Conservation (phyloP, 2,888 invertebrate species). For the Elmis aenea region DNA sequence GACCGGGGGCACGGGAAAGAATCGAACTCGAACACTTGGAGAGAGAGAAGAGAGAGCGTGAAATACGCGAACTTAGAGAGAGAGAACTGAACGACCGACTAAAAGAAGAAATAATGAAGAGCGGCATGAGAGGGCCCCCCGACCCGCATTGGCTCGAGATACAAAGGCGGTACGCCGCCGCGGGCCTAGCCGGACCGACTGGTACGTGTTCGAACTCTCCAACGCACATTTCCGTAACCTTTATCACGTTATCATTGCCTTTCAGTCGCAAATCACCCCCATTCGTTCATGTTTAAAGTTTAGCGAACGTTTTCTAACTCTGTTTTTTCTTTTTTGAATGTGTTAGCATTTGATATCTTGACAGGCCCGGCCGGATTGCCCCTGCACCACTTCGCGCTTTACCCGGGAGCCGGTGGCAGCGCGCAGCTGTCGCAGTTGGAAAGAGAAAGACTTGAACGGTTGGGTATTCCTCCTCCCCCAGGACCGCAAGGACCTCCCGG, state of each 20-base stretch:
- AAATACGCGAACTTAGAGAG: conserved; percentile 74
- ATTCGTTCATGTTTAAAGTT: conserved; percentile 9
- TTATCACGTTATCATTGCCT: conserved; percentile 1
- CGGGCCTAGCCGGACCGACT: conserved; percentile 45
- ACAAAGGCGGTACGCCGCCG: conserved; percentile 61
- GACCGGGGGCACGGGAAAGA: conserved; percentile 62
- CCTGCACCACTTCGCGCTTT: conserved; percentile 67
- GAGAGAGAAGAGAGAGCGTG: conserved; percentile 66
- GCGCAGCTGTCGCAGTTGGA: conserved; percentile 74
- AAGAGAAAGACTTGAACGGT: conserved; percentile 77
- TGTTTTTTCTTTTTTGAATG: conserved; percentile 11
- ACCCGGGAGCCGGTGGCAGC: conserved; percentile 64
- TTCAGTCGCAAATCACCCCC: conserved; percentile 6
- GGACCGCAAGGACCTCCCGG: conserved; percentile 52
- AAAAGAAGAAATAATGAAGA: conserved; percentile 84
- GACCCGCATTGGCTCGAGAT: conserved; percentile 85
- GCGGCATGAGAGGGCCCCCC: conserved; percentile 44
- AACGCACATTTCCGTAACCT: too few species aligned
- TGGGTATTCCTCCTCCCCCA: conserved; percentile 68
- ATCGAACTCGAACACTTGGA: conserved; percentile 64
- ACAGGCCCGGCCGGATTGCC: conserved; percentile 49
- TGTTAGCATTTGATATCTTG: conserved; percentile 14
- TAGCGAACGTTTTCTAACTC: conserved; percentile 8
- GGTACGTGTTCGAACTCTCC: conserved; percentile 29
- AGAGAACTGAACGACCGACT: conserved; percentile 77